Conservation (phyloP, 2,888 invertebrate species). For the Meiosimyza platycephala region DNA sequence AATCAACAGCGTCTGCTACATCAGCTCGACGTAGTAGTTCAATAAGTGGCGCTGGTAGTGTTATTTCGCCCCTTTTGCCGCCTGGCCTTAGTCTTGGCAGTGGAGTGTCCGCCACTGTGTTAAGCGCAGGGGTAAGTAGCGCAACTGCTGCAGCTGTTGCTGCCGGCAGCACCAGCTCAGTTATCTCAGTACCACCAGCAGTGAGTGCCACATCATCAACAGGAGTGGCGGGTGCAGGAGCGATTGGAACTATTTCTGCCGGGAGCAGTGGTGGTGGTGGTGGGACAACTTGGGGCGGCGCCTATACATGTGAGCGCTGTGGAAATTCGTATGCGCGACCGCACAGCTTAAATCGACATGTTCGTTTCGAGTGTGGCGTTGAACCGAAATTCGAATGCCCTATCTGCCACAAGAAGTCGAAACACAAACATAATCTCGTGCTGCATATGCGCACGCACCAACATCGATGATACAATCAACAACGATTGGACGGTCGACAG, state of each 20-base stretch:
- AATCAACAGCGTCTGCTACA: constrained; percentile 56
- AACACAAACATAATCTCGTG: constrained; percentile 68
- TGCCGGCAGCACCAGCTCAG: constrained; percentile 33
- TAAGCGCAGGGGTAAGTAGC: constrained; percentile 45
- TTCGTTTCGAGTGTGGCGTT: constrained; percentile 72
- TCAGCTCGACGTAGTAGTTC: constrained; percentile 47
- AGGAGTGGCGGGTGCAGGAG: constrained; percentile 41
- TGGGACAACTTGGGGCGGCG: constrained; percentile 57
- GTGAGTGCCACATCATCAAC: constrained; percentile 42
- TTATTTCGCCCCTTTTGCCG: constrained; percentile 25
- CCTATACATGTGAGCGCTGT: constrained; percentile 70
- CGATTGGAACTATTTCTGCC: constrained; percentile 33
- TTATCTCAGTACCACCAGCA: constrained; percentile 30
- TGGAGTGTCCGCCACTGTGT: constrained; percentile 36
- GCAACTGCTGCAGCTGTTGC: constrained; percentile 40
- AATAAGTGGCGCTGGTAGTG: constrained; percentile 31
- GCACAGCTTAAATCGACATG: constrained; percentile 71
- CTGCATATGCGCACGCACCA: constrained; percentile 68
- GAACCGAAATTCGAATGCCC: constrained; percentile 74
- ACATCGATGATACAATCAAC: constrained; percentile 68
- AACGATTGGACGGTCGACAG: constrained; percentile 40
- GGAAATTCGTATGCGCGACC: constrained; percentile 72
- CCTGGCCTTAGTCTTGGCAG: constrained; percentile 46
- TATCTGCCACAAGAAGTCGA: constrained; percentile 72
- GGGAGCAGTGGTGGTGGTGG: constrained; percentile 45